phyloP scores from a whole-genome alignment of 2,113 vertebrate species.

The Bagarius yarrelli region DNA sequence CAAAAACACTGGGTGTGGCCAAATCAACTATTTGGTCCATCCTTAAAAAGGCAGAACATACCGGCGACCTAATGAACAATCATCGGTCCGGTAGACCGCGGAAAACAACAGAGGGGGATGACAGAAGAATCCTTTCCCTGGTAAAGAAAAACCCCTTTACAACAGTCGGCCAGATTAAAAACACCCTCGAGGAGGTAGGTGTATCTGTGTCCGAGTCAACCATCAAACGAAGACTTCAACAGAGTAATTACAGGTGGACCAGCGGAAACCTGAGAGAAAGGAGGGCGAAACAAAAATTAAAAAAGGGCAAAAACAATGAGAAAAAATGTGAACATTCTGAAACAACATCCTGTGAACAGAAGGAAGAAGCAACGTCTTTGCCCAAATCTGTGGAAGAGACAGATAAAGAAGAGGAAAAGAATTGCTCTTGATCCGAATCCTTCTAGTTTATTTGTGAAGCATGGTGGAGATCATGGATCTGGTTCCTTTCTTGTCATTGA shows the following conservation, averaged over 20 bases:
- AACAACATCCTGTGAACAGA: not conserved
- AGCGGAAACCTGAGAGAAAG: not conserved
- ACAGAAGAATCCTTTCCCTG: constrained; percentile 10
- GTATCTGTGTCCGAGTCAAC: constrained; percentile 2
- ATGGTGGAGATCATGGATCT: not conserved
- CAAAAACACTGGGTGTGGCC: not conserved
- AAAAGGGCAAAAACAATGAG: not conserved
- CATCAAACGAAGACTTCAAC: constrained; percentile 9
- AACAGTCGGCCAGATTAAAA: constrained; percentile 14
- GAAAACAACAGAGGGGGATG: constrained; percentile 11
- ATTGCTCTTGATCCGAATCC: not conserved
- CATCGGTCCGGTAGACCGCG: constrained; percentile 13
- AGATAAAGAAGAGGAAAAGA: not conserved
- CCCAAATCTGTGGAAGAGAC: not conserved
- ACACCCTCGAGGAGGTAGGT: constrained; percentile 5
- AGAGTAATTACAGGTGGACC: constrained; percentile 13
- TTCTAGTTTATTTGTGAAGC: not conserved
- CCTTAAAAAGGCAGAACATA: constrained; percentile 6
- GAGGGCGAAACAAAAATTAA: not conserved
- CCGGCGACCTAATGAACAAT: constrained; percentile 14
- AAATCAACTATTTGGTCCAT: constrained; percentile 13
- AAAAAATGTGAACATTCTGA: not conserved
- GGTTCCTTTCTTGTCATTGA: not conserved
- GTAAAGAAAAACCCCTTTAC: constrained; percentile 21
- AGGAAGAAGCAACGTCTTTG: not conserved